phyloP scores from a whole-genome alignment of 2,113 vertebrate genomes.

The Madoqua kirkii region DNA sequence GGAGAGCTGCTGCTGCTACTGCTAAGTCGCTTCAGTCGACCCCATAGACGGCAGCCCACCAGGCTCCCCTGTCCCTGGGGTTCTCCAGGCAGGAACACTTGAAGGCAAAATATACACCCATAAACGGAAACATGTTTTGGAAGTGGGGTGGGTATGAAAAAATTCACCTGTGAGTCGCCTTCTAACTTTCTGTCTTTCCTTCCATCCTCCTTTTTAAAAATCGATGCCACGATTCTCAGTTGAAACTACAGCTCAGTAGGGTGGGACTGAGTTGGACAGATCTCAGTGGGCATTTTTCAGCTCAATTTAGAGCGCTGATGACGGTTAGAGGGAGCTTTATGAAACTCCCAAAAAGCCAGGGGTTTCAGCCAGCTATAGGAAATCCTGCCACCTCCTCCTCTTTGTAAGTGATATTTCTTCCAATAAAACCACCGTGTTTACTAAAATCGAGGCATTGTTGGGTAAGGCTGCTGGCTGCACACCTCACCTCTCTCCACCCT shows the following conservation, averaged over 20 bases:
- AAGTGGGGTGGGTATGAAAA: neutral
- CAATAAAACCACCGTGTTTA: neutral
- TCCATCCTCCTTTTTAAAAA: neutral
- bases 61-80: too few species aligned
- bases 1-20: neutral
- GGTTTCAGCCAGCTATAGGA: neutral
- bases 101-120: conserved; percentile 29
- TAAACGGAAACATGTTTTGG: conserved; percentile 22
- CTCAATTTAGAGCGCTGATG: neutral
- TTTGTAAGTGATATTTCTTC: neutral
- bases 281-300: neutral
- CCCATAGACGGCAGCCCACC: too few species aligned
- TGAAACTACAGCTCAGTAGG: neutral
- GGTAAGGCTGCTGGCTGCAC: neutral
- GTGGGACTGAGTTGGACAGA: neutral
- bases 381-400: neutral
- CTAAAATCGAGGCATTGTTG: neutral
- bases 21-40: too few species aligned
- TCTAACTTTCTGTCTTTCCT: neutral
- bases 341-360: neutral
- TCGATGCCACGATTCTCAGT: neutral
- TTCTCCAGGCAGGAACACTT: too few species aligned
- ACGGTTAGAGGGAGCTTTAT: neutral
- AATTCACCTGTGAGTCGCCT: neutral
- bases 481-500: neutral